Evolutionary conservation across 2,888 invertebrate species (phyloP).

Genomic region (Prosapia bicincta): DNA sequence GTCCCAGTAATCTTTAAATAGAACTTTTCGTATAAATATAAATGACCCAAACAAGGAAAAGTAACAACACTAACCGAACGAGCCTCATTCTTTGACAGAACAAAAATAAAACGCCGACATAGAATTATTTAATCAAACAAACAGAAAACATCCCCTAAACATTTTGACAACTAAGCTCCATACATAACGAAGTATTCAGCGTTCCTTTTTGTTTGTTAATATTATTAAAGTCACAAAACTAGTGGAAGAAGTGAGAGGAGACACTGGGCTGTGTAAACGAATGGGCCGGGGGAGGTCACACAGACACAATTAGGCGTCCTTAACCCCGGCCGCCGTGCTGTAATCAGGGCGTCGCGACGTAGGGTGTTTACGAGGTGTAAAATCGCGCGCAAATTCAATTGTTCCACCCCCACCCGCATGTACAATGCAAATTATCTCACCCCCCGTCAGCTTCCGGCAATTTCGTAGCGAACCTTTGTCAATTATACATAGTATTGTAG

Average conservation of each 20-base stretch:
- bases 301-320: background rate
- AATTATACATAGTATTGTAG: constrained; percentile 1
- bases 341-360: background rate
- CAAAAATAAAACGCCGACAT: too few relatives aligned
- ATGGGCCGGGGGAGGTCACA: background rate
- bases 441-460: constrained; percentile 26
- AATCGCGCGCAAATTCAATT: constrained; percentile 40
- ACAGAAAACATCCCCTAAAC: background rate
- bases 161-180: background rate
- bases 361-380: constrained; percentile 38
- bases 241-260: background rate
- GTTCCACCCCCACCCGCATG: constrained; percentile 25
- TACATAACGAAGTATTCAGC: background rate
- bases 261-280: background rate
- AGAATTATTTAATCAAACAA: background rate
- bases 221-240: background rate
- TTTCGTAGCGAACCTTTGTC: background rate
- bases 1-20: too few relatives aligned
- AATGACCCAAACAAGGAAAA: too few relatives aligned
- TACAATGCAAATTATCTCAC: constrained; percentile 15
- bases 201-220: background rate
- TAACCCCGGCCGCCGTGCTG: background rate
- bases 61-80: too few relatives aligned
- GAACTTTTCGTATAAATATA: too few relatives aligned
- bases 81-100: too few relatives aligned